Base-by-base conservation (phyloP, 2,888 invertebrate genomes). In the Cheilosia pagana region DNA sequence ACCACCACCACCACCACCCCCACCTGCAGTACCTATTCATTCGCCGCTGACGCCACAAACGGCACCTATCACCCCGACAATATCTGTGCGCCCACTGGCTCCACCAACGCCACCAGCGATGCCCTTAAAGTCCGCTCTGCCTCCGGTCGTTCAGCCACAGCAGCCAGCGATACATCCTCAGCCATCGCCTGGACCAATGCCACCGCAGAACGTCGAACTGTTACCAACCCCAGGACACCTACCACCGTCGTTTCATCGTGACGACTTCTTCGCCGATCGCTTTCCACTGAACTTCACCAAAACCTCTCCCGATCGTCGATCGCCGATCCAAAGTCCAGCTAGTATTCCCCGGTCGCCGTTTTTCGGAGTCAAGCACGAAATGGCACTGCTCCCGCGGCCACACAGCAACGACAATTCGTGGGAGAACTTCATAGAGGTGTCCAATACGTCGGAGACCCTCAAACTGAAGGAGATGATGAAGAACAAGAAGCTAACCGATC, bases 391-490 rank as follows among this genome's bases (percentile, higher is more conserved):
- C 87, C 98, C 98, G 1, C 94, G 97, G 65, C 98, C 98, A 0
- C 97, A 97, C 81, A 97, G 97, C 91, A 97, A 96, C 90, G 98
- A 98, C 91, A 98, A 98, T 92, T 98, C 98, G 23, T 98, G 98
- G 98, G 98, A 98, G 92, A 97, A 96, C 91, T 94, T 98, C 88
- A 99, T 99, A 92, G 99, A 99, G 94, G 96, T 99, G 67, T 92
- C 92, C 0, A 92, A 92, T 74, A 96, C 97, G 23, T 98, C 98
- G 65, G 99, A 99, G 93, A 98, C 98, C 25, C 95, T 97, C 88
- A 99, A 99, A 93, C 94, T 99, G 53, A 98, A 99, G 91, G 97
- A 98, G 90, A 93, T 99, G 89, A 99, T 99, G 88, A 98, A 99
- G 92, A 99, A 99, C 92, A 97, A 97, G 92, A 98, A 98, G 92